Percentiles rank a stretch among this genome's conserved stretches.
Conservation (phyloP, 2,113 vertebrate genomes). For the Solea senegalensis region DNA sequence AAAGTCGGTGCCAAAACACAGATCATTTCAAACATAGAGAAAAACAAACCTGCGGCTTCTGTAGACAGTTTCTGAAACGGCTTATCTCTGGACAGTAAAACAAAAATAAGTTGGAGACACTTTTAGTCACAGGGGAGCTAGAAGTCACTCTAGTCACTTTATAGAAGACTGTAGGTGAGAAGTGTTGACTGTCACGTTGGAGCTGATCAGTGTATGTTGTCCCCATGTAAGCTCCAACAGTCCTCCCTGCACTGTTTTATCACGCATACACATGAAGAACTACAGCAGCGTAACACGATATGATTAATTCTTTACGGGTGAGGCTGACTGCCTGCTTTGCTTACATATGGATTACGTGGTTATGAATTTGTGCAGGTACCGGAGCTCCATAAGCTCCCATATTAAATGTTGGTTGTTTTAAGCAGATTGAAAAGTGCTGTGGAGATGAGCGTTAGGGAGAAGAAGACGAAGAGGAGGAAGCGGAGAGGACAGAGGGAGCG, state of each 20-base stretch:
- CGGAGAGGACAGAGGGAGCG: conserved; percentile 19
- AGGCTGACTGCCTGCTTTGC: conserved; percentile 8
- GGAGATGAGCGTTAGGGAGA: conserved; percentile 10
- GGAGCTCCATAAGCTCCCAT: conserved; percentile 24
- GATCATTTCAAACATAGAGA: too few relatives aligned
- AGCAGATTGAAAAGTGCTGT: conserved; percentile 32
- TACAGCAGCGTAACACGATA: not conserved
- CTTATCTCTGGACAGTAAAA: too few relatives aligned
- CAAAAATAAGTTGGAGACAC: too few relatives aligned
- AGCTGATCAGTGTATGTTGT: too few relatives aligned
- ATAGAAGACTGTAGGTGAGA: too few relatives aligned
- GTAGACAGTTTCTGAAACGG: too few relatives aligned
- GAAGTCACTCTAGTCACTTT: too few relatives aligned
- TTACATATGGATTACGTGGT: conserved; percentile 29
- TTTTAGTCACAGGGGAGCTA: too few relatives aligned
- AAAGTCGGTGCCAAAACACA: too few relatives aligned
- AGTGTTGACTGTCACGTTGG: too few relatives aligned
- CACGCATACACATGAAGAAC: not conserved
- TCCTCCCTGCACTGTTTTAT: not conserved
- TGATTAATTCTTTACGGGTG: not conserved
- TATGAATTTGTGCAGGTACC: conserved; percentile 4
- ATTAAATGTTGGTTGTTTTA: conserved; percentile 35
- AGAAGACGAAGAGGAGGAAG: conserved; percentile 13
- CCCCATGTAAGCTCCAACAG: not conserved
- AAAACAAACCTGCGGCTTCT: too few relatives aligned